Conservation (phyloP, 2,113 vertebrate species). For the Sigmodon hispidus region DNA sequence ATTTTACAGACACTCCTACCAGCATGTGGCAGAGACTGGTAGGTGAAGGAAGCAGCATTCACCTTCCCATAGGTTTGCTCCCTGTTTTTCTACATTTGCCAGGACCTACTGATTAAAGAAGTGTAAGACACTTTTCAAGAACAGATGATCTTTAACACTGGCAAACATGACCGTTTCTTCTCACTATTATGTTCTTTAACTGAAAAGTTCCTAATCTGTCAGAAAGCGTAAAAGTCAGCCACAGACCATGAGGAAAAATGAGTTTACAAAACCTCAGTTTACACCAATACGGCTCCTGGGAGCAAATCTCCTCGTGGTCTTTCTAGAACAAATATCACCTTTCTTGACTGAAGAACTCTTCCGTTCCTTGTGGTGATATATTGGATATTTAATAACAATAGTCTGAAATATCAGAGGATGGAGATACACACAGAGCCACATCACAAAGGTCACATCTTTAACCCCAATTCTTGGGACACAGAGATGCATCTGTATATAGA, state of each 20-base stretch:
- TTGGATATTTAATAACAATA: too few species aligned
- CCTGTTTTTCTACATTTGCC: not conserved
- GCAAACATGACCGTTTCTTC: not conserved
- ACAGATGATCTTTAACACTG: not conserved
- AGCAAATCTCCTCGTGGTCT: not conserved
- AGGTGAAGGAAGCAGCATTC: not conserved
- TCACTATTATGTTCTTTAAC: not conserved
- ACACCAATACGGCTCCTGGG: not conserved
- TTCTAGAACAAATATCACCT: conserved; percentile 1
- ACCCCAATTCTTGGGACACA: too few species aligned
- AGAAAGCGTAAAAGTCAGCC: not conserved
- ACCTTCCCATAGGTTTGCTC: not conserved
- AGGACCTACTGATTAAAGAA: not conserved
- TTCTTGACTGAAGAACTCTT: not conserved
- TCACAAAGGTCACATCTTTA: too few species aligned
- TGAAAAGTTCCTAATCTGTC: not conserved
- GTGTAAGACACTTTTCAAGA: not conserved
- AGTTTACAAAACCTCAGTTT: not conserved
- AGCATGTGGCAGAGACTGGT: not conserved
- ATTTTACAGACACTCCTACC: not conserved
- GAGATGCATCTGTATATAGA: too few species aligned
- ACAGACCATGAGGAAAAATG: not conserved
- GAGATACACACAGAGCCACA: too few species aligned
- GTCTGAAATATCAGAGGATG: too few species aligned
- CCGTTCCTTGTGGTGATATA: too few species aligned